Base-by-base conservation (phyloP, 2,113 vertebrate genomes). In the Corvus cornix region DNA sequence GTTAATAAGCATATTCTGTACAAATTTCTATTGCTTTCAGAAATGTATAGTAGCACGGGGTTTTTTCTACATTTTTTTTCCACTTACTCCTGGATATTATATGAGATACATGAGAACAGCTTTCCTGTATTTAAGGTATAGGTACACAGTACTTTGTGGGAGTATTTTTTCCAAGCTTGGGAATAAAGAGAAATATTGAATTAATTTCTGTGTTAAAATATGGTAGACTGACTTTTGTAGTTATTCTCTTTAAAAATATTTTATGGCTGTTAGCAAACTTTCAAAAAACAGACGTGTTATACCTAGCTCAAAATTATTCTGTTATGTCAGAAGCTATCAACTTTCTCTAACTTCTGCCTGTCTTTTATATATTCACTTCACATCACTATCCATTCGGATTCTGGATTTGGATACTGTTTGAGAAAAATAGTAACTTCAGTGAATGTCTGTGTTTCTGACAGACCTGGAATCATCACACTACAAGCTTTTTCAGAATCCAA, bases 401-500 rank as follows among this genome's bases (percentile, higher is more conserved):
- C 56, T 83, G 78, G 44, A 22, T 78, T 78, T 21, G 12, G 14
- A 33, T 56, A 44, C 27, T 84, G 7, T 79, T 88, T 55, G 16
- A 63, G 69, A 84, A 90, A 94, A 89, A 21, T 4, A 46, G 6
- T 87, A 93, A 87, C 23, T 82, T 93, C 5, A 73, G 9, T 93
- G 14, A 44, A 48, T 66, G 20, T 68, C 7, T 84, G 35, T 96
- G 68, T 95, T 97, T 96, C 94, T 89, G 11, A 63, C 96, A 99
- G 99, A 95, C 99, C 99, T 81, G 99, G 99, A 44, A 98, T 99
- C 87, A 99, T 99, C 95, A 99, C 99, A 5, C 97, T 99, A 31
- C 99, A 99, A 96, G 99, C 99, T 15, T 98, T 99, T 97, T 99
- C 99, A 24, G 99, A 99, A 97, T 98, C 99, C 66, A 99, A 99